Percentiles rank a stretch among this genome's conserved stretches.
These are phyloP conservation scores for Serranochromis macrocephalus DNA, from an alignment of 2,113 vertebrate species.

Conservation along the genomic window DNA sequence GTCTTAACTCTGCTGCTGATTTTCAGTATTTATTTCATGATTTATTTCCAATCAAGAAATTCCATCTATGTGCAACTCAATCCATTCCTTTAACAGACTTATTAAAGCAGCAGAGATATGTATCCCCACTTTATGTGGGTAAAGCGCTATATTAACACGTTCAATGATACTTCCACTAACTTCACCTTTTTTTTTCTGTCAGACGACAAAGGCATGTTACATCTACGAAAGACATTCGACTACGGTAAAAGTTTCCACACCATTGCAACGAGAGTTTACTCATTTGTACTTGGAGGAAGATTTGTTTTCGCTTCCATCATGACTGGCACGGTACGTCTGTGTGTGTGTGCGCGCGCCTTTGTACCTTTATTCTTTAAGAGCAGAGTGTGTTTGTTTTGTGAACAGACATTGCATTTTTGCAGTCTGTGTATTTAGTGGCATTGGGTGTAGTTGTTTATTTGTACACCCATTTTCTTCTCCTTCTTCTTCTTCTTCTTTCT, in stretches of 20 bases:
- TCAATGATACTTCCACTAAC: neutral
- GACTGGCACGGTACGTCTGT: conserved; percentile 75
- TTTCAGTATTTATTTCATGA: neutral
- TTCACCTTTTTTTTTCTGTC: neutral
- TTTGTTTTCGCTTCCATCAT: conserved; percentile 92
- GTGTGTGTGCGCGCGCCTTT: neutral
- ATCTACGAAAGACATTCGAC: conserved; percentile 79
- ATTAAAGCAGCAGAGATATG: neutral
- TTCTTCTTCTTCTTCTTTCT: neutral
- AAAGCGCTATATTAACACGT: neutral
- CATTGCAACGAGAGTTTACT: conserved; percentile 82
- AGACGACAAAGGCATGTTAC: conserved; percentile 80
- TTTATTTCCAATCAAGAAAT: neutral
- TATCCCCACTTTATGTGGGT: neutral
- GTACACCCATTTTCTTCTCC: neutral
- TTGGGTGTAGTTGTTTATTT: neutral
- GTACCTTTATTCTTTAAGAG: neutral
- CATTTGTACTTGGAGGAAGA: conserved; percentile 85
- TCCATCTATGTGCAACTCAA: neutral
- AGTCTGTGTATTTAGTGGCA: neutral
- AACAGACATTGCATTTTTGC: neutral
- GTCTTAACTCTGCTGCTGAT: neutral
- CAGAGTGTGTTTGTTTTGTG: neutral
- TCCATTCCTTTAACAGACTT: neutral
- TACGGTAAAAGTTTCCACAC: conserved; percentile 78